Percentiles rank a stretch among this genome's conserved stretches.
Conservation (phyloP, 2,113 vertebrate genomes). For the Lota lota region DNA sequence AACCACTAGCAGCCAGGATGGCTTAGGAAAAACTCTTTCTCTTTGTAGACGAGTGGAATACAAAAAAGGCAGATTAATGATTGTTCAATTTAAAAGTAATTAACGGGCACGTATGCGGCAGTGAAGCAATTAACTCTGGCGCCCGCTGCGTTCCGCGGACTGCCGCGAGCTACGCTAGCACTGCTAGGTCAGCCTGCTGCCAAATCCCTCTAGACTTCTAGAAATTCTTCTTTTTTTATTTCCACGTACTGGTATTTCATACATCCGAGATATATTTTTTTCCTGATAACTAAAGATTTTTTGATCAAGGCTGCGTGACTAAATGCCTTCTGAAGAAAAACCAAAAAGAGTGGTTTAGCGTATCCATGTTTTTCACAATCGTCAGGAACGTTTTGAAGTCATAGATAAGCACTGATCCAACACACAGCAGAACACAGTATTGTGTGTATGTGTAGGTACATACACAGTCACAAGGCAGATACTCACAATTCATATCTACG, state of each 20-base stretch:
- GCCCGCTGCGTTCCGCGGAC: conserved; percentile 10
- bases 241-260: too few species aligned
- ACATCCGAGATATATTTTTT: not conserved
- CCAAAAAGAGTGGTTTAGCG: too few species aligned
- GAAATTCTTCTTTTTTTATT: too few species aligned
- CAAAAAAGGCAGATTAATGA: conserved; percentile 36
- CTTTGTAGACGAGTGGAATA: conserved; percentile 16
- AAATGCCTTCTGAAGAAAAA: too few species aligned
- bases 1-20: not conserved
- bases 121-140: conserved; percentile 33
- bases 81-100: conserved; percentile 50
- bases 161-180: not conserved
- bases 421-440: too few species aligned
- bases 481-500: too few species aligned
- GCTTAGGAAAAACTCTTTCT: not conserved
- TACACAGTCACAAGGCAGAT: too few species aligned
- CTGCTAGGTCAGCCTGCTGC: too few species aligned
- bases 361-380: not conserved
- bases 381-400: too few species aligned
- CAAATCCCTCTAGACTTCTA: too few species aligned
- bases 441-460: too few species aligned
- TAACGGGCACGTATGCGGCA: conserved; percentile 33
- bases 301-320: conserved; percentile 6
- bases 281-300: conserved; percentile 7
- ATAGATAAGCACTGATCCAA: too few species aligned